Evolutionary conservation across 2,888 invertebrate species (phyloP), one percentile per base, ranked within the genome.

Genomic region (Cosmia trapezina): DNA sequence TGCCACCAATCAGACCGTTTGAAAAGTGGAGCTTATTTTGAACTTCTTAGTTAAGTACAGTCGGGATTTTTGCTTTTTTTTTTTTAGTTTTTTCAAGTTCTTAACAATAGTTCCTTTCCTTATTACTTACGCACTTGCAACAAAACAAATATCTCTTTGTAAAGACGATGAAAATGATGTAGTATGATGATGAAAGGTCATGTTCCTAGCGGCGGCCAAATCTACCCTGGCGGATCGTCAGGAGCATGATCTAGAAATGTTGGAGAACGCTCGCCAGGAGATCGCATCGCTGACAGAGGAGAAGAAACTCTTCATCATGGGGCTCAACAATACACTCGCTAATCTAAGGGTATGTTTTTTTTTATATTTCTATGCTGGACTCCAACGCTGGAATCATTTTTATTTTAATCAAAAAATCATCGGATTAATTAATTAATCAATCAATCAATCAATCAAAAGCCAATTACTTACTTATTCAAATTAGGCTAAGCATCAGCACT

Each of bases 301-400:
- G 86, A 97, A 97, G 90, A 96, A 96, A 43, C 96, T 97, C 28
- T 96, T 96, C 78, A 95, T 97, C 73, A 97, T 97, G 96, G 97
- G 97, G 1, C 92, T 97, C 43, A 97, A 97, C 88, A 97, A 97
- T 84, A 96, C 96, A 72, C 94, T 97, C 28, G 97, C 97, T 17
- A 95, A 96, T 80, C 91, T 97, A 33, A 90, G 96, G 91, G 96
- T 96, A 84, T 12, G 41, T 8, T 41, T 41, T 4, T 37, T 37
- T 5, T 8, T 41, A 37, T 41, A 5, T 41, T 41, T 41, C 5
- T 41, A 8, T 41, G 41, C 45, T 47, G 17, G 14, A 17, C 6
- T 47, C 45, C 17, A 47, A 47, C 45, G 14, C 8, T 41, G 8
- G 41, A 41, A 8, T 41, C 4, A 8, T 41, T 41, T 41, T 41